These are phyloP conservation scores for Tachypleus tridentatus DNA, from an alignment of 1,140 invertebrate species.

Conservation along the genomic window DNA sequence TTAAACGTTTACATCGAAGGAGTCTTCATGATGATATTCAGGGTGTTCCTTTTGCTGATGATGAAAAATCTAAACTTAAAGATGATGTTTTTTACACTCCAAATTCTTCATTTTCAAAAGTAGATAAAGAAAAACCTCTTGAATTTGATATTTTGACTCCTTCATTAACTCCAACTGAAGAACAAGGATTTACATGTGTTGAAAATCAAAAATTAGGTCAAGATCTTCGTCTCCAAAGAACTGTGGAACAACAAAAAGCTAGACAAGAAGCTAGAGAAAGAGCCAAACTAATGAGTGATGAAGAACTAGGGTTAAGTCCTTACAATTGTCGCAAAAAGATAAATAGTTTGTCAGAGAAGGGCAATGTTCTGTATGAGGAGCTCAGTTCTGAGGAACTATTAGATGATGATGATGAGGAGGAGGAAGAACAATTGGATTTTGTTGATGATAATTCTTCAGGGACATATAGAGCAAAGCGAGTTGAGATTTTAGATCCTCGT, in stretches of 20 bases:
- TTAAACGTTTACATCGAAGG: constrained; percentile 15
- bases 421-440: constrained; percentile 34
- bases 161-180: not conserved
- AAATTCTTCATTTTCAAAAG: not conserved
- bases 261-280: constrained; percentile 52
- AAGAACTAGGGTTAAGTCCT: constrained; percentile 56
- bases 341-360: constrained; percentile 10
- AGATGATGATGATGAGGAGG: constrained; percentile 43
- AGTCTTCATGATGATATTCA: constrained; percentile 21
- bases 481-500: too few species aligned
- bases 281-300: constrained; percentile 54
- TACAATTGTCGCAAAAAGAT: constrained; percentile 27
- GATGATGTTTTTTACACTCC: constrained; percentile 19
- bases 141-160: not conserved
- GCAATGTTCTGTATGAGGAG: constrained; percentile 15
- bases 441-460: constrained; percentile 6
- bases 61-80: constrained; percentile 16
- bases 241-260: constrained; percentile 42
- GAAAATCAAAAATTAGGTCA: constrained; percentile 12
- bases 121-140: not conserved
- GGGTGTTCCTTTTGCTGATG: constrained; percentile 23
- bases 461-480: not conserved
- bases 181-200: not conserved
- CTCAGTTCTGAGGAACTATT: constrained; percentile 18
- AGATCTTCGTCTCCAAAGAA: constrained; percentile 32